phyloP scores from a whole-genome alignment of 1,140 invertebrate species.

The Pentalonia nigronervosa region DNA sequence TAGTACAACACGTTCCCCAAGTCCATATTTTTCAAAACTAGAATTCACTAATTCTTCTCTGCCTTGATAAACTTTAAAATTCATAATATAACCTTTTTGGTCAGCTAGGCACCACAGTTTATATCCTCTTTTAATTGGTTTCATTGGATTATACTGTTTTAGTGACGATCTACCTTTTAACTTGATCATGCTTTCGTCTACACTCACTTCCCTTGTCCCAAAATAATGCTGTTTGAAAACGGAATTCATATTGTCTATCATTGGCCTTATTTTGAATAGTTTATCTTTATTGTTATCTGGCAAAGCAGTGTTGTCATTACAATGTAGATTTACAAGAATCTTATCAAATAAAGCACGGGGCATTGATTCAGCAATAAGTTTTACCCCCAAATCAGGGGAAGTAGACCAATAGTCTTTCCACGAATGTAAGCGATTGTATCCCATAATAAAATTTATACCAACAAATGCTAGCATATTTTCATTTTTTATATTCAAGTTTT shows the following conservation, averaged over 20 bases:
- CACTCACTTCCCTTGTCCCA: conserved; percentile 56
- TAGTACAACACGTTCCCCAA: not conserved
- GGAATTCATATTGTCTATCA: conserved; percentile 16
- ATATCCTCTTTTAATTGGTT: conserved; percentile 62
- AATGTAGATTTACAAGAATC: not conserved
- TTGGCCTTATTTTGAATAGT: not conserved
- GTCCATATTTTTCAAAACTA: not conserved
- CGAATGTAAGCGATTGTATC: no score
- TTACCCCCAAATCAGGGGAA: not conserved
- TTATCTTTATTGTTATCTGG: not conserved
- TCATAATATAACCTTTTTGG: conserved; percentile 56
- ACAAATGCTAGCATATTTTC: no score
- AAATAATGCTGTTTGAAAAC: conserved; percentile 58
- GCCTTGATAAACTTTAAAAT: conserved; percentile 60
- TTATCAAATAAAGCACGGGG: not conserved
- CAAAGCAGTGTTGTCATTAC: not conserved
- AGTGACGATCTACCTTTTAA: conserved; percentile 60
- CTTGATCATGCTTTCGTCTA: conserved; percentile 58
- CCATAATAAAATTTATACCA: no score
- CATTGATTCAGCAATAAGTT: not conserved
- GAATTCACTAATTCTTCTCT: conserved; percentile 45
- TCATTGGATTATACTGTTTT: conserved; percentile 63
- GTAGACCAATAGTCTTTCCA: not conserved
- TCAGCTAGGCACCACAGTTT: conserved; percentile 10
- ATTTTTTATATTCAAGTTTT: no score